A percentile compares a stretch with the other conserved stretches of the same genome.
Conservation (phyloP, 2,797 vertebrate genomes). For the Sebastes glaucus region DNA sequence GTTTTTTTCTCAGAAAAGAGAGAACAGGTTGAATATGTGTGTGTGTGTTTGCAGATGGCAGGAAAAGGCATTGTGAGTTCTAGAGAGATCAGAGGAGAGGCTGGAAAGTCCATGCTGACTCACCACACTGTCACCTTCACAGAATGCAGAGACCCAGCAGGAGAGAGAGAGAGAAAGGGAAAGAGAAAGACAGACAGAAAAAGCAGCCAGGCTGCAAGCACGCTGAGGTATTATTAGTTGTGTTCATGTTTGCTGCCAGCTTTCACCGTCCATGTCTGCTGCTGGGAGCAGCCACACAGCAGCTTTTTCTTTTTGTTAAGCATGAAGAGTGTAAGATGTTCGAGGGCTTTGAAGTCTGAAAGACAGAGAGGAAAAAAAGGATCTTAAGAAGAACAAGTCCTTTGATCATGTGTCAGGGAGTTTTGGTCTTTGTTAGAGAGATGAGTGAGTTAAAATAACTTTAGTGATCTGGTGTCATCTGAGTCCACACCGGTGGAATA, state of each 20-base stretch:
- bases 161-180: not conserved
- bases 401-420: constrained; percentile 81
- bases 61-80: constrained; percentile 52
- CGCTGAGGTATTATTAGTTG: constrained; percentile 54
- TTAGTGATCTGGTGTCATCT: constrained; percentile 56
- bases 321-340: constrained; percentile 67
- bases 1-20: constrained; percentile 34
- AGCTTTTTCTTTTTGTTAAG: constrained; percentile 51
- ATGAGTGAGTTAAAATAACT: constrained; percentile 77
- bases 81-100: constrained; percentile 59
- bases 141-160: constrained; percentile 21
- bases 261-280: constrained; percentile 57
- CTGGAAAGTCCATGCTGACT: constrained; percentile 80
- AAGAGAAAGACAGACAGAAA: not conserved
- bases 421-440: constrained; percentile 76
- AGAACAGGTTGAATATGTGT: constrained; percentile 2
- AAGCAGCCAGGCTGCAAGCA: constrained; percentile 13
- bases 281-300: constrained; percentile 37
- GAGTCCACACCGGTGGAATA: constrained; percentile 44
- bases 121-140: constrained; percentile 67
- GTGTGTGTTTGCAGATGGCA: constrained; percentile 41
- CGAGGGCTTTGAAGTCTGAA: constrained; percentile 77
- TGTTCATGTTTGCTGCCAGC: constrained; percentile 59
- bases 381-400: constrained; percentile 67
- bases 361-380: constrained; percentile 59